Base-by-base conservation (phyloP, 1,140 invertebrate species). In the Drosophila ohnishii region DNA sequence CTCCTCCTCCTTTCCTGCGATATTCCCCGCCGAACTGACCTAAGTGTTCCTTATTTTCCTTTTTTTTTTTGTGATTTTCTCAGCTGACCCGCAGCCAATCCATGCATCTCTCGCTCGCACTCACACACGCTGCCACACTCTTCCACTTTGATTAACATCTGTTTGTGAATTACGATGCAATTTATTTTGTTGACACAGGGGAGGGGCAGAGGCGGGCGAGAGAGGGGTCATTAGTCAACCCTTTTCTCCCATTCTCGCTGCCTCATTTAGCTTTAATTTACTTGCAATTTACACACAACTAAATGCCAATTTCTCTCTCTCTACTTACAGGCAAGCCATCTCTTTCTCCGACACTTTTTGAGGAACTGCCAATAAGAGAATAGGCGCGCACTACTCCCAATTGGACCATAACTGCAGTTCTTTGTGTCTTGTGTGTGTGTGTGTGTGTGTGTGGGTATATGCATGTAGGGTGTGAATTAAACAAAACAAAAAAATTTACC, bases 111-210 rank as follows among this genome's bases (percentile, higher is more conserved):
- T 45, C 14, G 14, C 48, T 42, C 53, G 22, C 19, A 13, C 40
- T 47, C 14, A 6, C 58, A 37, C 32, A 22, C 7, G 16, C 32
- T 9, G 30, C 16, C 50, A 35, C 50, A 22, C 50, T 55, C 51
- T 55, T 55, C 34, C 34, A 16, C 56, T 72, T 60, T 73, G 70
- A 72, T 73, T 73, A 73, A 72, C 67, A 73, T 73, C 70, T 73
- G 70, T 72, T 72, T 73, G 67, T 72, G 40, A 73, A 73, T 73
- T 73, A 45, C 56, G 39, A 37, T 37, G 47, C 67, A 73, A 71
- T 71, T 72, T 72, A 72, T 72, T 50, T 71, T 59, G 51, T 71
- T 72, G 35, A 72, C 50, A 71, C 65, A 32, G 50, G 13, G 6
- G 7, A 7, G 4, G 22, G 19, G 11, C 42, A 5, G 32, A 19